Evolutionary conservation across 2,888 invertebrate genomes (phyloP), one percentile per base, ranked within the genome.

Genomic region (Nudaria mundana): DNA sequence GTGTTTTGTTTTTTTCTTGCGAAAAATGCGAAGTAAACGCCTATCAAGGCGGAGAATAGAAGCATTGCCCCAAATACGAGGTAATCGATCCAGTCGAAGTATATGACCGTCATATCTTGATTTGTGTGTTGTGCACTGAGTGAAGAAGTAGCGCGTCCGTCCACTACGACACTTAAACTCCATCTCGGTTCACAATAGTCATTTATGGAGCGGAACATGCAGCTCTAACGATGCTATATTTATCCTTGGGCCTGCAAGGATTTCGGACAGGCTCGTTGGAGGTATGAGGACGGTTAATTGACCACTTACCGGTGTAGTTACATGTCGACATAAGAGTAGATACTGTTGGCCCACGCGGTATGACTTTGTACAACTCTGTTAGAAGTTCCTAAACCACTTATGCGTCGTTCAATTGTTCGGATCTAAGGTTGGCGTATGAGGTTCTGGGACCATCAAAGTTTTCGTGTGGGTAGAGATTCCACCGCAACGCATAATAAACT

Each of bases 11-110:
- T 93, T 62, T 91, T 90, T 48, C 88, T 86, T 1, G 93, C 92
- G 64, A 91, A 93, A 74, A 92, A 93, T 3, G 92, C 94, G 56
- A 93, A 93, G 76, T 93, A 93, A 18, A 94, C 86, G 0, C 94
- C 94, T 52, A 94, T 92, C 33, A 92, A 59, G 0, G 93, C 91
- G 0, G 94, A 94, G 2, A 92, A 56, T 14, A 91, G 76, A 45
- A 94, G 77, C 93, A 93, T 92, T 5, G 79, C 77, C 3, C 90
- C 91, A 59, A 94, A 94, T 30, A 94, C 93, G 23, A 91, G 63
- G 60, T 92, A 93, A 74, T 94, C 94, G 53, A 93, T 74, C 71
- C 89, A 77, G 56, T 91, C 92, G 68, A 93, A 93, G 49, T 86
- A 85, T 50, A 81, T 77, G 46, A 81, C 61, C 52, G 72, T 63